Evolutionary conservation across 2,113 vertebrate species (phyloP), one percentile per base, ranked within the genome.

Genomic region (Varanus salvator): DNA sequence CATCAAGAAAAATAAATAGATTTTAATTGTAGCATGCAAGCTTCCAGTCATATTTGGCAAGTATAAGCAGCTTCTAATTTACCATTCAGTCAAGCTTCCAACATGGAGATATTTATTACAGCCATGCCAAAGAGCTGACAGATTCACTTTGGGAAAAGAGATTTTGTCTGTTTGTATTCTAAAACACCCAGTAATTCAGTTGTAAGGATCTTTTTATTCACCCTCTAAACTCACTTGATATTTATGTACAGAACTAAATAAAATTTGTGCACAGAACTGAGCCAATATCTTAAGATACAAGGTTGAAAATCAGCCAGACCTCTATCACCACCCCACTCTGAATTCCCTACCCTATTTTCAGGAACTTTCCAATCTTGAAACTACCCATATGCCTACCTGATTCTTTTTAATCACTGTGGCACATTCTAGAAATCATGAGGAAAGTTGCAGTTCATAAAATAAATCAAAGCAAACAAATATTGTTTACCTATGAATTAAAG

Each of bases 21-120:
- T 95, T 95, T 94, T 96, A 96, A 96, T 91, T 95, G 90, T 75
- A 90, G 94, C 90, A 92, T 95, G 95, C 86, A 83, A 92, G 50
- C 84, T 90, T 85, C 84, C 75, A 86, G 81, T 91, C 34, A 76
- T 72, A 52, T 87, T 80, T 91, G 74, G 75, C 80, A 88, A 84
- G 64, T 17, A 31, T 38, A 87, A 91, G 85, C 90, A 87, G 17
- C 7, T 21, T 80, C 78, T 76, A 89, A 94, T 76, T 93, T 92
- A 89, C 69, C 78, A 83, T 9, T 92, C 80, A 89, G 83, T 93
- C 89, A 94, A 92, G 83, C 76, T 84, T 93, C 91, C 82, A 90
- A 27, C 69, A 87, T 75, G 60, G n/a, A 92, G 66, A 93, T 94
- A 91, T 92, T 91, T 92, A 84, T 91, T 92, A 89, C 84, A 90